Evolutionary conservation across 2,797 vertebrate species (phyloP), one percentile per base, ranked within the genome.

Genomic region (Bovichtus variegatus): DNA sequence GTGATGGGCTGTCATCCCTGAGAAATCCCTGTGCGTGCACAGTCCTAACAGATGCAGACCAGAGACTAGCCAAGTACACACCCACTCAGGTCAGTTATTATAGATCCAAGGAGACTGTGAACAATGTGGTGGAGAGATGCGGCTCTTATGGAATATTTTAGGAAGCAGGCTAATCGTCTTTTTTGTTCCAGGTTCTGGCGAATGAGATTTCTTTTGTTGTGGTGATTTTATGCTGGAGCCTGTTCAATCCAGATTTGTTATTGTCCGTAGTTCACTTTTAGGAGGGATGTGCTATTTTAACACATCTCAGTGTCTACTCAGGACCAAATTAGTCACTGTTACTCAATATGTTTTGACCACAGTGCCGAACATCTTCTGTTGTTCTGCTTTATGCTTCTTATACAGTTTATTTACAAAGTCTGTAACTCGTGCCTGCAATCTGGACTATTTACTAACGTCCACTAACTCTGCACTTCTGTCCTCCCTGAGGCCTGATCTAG

Each of bases 71-170:
- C 88, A 82, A 85, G 78, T 63, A 64, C 77, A 87, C 86, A 73
- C 89, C 81, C 91, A 81, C 82, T 55, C 10, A 61, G 85, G 89
- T 89, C 72, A 76, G 80, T 79, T 80, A 74, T 82, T 77, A 41
- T 13, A 81, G 82, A 90, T 85, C 84, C 81, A 70, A 87, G 79
- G 71, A 87, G 86, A 80, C 78, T 80, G 74, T 81, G 81, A 90
- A 93, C 90, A 93, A 91, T 93, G 82, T 91, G 70, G 51, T 76
- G 67, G 70, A 78, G 82, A 92, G 91, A 90, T 86, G 90, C 57
- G 91, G 89, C 83, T 91, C 75, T 68, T 78, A 60, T 87, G 79
- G 87, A 92, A 86, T 90, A 92, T 90, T 91, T 93, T 91, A 80
- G 83, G 85, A 90, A 83, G 76, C 68, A 34, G 75, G 76, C 73